These are phyloP conservation scores for Nycticebus coucang DNA, from an alignment of 2,113 vertebrate species.

Conservation along the genomic window DNA sequence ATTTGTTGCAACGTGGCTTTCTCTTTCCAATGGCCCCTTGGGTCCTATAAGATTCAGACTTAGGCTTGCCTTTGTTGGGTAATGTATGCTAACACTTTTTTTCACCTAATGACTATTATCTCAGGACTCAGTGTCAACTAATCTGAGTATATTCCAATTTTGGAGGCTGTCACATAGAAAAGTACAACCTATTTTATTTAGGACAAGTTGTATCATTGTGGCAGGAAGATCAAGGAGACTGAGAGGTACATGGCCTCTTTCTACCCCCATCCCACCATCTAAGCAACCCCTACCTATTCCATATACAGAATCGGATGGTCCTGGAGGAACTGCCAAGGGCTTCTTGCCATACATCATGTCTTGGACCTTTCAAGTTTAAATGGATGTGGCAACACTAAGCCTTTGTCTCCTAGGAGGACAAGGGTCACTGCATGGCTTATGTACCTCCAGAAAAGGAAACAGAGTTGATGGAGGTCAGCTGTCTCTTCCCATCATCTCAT, in stretches of 20 bases:
- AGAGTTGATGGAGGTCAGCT: neutral
- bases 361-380: neutral
- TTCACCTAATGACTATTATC: neutral
- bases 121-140: neutral
- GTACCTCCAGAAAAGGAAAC: constrained; percentile 34
- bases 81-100: neutral
- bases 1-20: neutral
- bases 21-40: neutral
- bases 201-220: neutral
- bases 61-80: neutral
- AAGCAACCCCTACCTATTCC: neutral
- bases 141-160: neutral
- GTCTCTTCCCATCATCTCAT: neutral
- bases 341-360: neutral
- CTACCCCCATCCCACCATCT: neutral
- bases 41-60: neutral
- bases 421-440: neutral
- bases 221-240: neutral
- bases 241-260: no score
- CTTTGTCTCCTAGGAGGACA: constrained; percentile 30
- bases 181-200: neutral
- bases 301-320: neutral
- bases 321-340: neutral
- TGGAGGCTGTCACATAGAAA: neutral
- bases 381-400: neutral